Conservation (phyloP, 2,888 invertebrate genomes). For the Cerastoderma edule region DNA sequence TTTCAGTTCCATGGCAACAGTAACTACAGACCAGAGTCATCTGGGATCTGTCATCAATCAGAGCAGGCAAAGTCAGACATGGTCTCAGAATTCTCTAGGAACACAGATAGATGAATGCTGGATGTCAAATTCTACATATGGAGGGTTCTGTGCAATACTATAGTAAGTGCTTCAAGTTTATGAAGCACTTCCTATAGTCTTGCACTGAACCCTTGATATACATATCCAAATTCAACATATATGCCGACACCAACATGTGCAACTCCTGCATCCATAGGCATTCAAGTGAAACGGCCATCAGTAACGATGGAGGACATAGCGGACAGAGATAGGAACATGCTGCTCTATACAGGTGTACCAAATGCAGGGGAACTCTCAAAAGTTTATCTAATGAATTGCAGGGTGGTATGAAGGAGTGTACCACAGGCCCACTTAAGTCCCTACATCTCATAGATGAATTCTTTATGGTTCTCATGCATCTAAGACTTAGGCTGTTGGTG, state of each 20-base stretch:
- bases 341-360: not conserved
- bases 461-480: slow-evolving; percentile 24
- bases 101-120: not conserved
- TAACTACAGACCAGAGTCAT: not conserved
- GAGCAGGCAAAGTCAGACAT: not conserved
- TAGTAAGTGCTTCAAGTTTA: too few relatives aligned
- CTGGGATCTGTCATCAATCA: not conserved
- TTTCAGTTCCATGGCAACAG: not conserved
- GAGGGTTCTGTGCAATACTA: too few relatives aligned
- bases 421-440: slow-evolving; percentile 1
- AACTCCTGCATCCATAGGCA: too few relatives aligned
- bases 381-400: not conserved
- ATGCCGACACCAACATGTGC: too few relatives aligned
- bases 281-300: not conserved
- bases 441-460: slow-evolving; percentile 18
- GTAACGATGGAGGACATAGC: not conserved
- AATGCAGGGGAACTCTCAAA: not conserved
- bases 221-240: too few relatives aligned
- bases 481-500: slow-evolving; percentile 15
- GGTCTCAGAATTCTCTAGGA: not conserved
- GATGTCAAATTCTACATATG: too few relatives aligned
- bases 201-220: too few relatives aligned
- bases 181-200: too few relatives aligned
- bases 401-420: not conserved
- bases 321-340: not conserved